Conservation (phyloP, 1,140 invertebrate genomes). For the Dreissena rostriformis region DNA sequence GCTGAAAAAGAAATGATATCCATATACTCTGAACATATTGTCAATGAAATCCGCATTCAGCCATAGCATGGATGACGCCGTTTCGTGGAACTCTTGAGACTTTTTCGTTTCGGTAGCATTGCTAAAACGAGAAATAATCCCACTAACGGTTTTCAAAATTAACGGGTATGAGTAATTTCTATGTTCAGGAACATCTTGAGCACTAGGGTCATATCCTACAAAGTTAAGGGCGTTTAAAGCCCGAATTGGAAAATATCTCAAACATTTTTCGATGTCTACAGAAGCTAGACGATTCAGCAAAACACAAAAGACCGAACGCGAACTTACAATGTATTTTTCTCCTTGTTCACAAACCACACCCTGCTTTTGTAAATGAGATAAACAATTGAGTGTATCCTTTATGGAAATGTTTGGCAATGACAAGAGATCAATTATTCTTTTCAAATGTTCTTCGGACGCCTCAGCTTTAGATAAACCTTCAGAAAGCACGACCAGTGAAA, state of each 20-base stretch:
- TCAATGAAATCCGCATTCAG: neutral
- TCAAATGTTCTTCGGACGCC: neutral
- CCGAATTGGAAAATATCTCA: too few species aligned
- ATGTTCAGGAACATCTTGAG: too few species aligned
- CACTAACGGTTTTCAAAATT: neutral
- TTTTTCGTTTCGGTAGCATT: constrained; percentile 2
- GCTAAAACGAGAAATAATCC: constrained; percentile 11
- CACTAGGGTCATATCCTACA: too few species aligned
- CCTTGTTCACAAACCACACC: neutral
- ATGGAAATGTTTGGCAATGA: neutral
- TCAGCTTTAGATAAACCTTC: neutral
- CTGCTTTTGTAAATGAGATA: neutral
- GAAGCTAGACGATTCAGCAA: too few species aligned
- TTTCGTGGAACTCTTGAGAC: neutral
- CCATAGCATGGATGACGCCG: constrained; percentile 20
- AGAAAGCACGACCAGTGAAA: neutral
- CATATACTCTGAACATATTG: constrained; percentile 7
- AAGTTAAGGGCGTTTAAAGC: too few species aligned
- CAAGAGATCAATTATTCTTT: neutral
- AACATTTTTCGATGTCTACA: too few species aligned
- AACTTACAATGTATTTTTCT: too few species aligned
- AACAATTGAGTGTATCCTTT: neutral
- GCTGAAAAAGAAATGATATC: constrained; percentile 28
- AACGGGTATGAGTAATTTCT: neutral
- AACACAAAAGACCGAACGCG: too few species aligned